These are phyloP conservation scores for Chelon labrosus DNA, from an alignment of 2,797 vertebrate species.

Conservation along the genomic window DNA sequence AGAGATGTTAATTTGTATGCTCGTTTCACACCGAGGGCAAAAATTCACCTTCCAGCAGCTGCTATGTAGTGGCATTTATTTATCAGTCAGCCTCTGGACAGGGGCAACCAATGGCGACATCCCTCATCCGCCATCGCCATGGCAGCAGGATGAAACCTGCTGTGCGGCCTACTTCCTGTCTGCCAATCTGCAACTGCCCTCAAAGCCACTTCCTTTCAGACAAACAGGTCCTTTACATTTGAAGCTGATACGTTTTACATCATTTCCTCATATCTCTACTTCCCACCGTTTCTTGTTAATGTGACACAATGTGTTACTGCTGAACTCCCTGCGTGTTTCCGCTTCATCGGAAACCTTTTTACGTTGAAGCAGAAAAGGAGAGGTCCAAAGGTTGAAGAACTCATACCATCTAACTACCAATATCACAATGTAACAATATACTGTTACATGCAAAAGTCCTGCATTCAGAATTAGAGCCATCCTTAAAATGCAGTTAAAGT, in stretches of 20 bases:
- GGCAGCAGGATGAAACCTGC: conserved; percentile 72
- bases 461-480: background rate
- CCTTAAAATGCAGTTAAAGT: background rate
- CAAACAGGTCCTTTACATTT: conserved; percentile 58
- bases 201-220: conserved; percentile 87
- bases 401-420: no score
- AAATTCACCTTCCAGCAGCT: background rate
- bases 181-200: conserved; percentile 79
- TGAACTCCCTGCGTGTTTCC: background rate
- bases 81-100: conserved; percentile 48
- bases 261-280: conserved; percentile 54
- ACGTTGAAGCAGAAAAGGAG: background rate
- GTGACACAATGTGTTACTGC: conserved; percentile 27
- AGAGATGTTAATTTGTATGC: conserved; percentile 10
- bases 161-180: conserved; percentile 84
- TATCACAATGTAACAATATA: background rate
- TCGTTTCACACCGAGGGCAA: background rate
- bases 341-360: background rate
- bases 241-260: conserved; percentile 56
- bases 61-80: conserved; percentile 27
- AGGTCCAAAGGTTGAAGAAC: background rate
- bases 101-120: conserved; percentile 55
- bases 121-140: conserved; percentile 66
- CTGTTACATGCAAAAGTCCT: background rate
- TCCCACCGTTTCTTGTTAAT: conserved; percentile 50